Evolutionary conservation across 1,140 invertebrate genomes (phyloP), one percentile per base, ranked within the genome.

Genomic region (Zaprionus lachaisei): DNA sequence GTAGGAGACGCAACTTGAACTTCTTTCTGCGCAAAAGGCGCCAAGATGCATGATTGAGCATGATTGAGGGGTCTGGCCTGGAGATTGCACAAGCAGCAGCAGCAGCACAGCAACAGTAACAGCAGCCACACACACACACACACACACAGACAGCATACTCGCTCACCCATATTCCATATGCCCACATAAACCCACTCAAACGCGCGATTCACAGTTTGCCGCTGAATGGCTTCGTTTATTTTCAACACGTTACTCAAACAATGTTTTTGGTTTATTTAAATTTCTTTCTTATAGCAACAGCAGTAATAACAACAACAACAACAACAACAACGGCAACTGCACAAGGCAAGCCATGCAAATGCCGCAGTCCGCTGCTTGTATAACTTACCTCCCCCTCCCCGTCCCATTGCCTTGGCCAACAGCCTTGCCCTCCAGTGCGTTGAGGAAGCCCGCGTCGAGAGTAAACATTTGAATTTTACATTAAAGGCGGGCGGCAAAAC

Each of bases 381-480:
- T 85, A 85, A 85, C 79, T 79, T 58, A 47, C 62, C 61, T 38
- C 72, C 15, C 47, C 26, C 1, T 20, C 3, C 24, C 24, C 28
- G 14, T 24, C 20, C 5, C 41, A 24, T 7, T 64, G 62, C 63
- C 69, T 61, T 51, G 68, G 56, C 65, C 51, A 77, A 67, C 57
- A 72, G 74, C 63, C 62, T 77, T 72, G 74, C 69, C 70, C 62
- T 77, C 69, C 69, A 72, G 56, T 37, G 73, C 73, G 66, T 78
- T 75, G 81, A 81, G 86, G 81, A 85, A 91, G 85, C 81, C 81
- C 65, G 80, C 79, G 76, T 90, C 58, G 79, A 73, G 72, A 73
- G 85, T 90, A 90, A 90, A 90, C 85, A 90, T 90, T 90, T 90
- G 86, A 90, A 90, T 90, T 90, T 90, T 85, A 90, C 85, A 90